A percentile compares a stretch with the other conserved stretches of the same genome.
phyloP scores from a whole-genome alignment of 2,113 vertebrate genomes.

The Periophthalmus modestus region DNA sequence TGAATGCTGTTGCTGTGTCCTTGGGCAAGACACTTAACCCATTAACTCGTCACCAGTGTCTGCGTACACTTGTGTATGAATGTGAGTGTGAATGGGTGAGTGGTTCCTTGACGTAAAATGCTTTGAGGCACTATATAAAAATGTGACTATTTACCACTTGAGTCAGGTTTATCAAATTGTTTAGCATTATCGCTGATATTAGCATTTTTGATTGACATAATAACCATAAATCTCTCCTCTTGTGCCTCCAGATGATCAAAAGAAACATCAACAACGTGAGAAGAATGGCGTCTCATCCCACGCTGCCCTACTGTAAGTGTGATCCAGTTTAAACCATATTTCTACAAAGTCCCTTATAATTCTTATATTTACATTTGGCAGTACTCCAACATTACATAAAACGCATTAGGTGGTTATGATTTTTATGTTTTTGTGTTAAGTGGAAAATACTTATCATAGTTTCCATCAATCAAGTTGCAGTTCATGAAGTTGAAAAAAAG shows the following conservation, averaged over 20 bases:
- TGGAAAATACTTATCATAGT: too few relatives aligned
- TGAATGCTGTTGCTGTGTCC: too few relatives aligned
- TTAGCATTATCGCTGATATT: neutral
- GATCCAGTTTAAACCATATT: constrained; percentile 2
- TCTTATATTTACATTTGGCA: constrained; percentile 10
- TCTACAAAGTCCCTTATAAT: constrained; percentile 2
- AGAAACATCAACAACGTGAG: constrained; percentile 94
- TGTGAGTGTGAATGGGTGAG: too few relatives aligned
- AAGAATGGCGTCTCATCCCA: constrained; percentile 98
- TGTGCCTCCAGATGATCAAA: constrained; percentile 89
- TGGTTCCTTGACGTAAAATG: too few relatives aligned
- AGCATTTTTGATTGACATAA: neutral
- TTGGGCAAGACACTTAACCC: neutral
- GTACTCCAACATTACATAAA: too few relatives aligned
- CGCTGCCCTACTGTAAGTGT: constrained; percentile 96
- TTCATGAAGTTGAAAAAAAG: too few relatives aligned
- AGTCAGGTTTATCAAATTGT: neutral
- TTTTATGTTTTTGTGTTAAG: neutral
- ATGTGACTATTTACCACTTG: neutral
- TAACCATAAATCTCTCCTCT: neutral
- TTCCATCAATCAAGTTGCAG: too few relatives aligned
- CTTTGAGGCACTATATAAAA: too few relatives aligned
- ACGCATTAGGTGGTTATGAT: constrained; percentile 1
- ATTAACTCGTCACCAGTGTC: too few relatives aligned
- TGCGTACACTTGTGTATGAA: too few relatives aligned